A percentile compares a stretch with the other conserved stretches of the same genome.
Conservation (phyloP, 2,797 vertebrate species). For the Hozukius guyotensis region DNA sequence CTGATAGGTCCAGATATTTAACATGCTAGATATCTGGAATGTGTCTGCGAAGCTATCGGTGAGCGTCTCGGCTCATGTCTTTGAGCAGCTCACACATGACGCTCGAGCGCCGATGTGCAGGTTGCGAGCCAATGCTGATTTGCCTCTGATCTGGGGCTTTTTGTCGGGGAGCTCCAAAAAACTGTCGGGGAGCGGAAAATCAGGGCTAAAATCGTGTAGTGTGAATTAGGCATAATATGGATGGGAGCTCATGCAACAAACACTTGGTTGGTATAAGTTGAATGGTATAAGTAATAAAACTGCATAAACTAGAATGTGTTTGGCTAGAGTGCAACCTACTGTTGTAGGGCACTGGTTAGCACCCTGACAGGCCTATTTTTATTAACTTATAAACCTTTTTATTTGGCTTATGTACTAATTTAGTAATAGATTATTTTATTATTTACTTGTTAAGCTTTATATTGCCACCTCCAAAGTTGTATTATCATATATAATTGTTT, state of each 20-base stretch:
- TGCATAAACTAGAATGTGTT: background rate
- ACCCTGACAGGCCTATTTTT: background rate
- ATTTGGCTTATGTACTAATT: background rate
- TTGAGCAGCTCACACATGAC: too few species aligned
- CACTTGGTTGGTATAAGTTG: background rate
- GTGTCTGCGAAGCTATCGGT: too few species aligned
- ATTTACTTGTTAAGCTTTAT: background rate
- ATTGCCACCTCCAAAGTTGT: background rate
- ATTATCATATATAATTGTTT: slow-evolving; percentile 6
- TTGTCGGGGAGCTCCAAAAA: too few species aligned
- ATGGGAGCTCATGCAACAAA: background rate
- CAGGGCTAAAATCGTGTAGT: too few species aligned
- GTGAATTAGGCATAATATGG: background rate
- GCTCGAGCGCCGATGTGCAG: too few species aligned
- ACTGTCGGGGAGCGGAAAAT: too few species aligned
- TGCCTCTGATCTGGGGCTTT: too few species aligned
- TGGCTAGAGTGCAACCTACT: background rate
- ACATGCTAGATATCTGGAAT: too few species aligned
- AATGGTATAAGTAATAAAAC: background rate
- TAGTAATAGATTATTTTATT: background rate
- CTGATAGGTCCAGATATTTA: too few species aligned
- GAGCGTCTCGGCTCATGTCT: too few species aligned
- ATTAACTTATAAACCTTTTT: background rate
- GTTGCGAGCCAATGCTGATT: too few species aligned
- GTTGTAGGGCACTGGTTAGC: background rate